Evolutionary conservation across 1,140 invertebrate species (phyloP).

Genomic region (Drosophila teissieri): DNA sequence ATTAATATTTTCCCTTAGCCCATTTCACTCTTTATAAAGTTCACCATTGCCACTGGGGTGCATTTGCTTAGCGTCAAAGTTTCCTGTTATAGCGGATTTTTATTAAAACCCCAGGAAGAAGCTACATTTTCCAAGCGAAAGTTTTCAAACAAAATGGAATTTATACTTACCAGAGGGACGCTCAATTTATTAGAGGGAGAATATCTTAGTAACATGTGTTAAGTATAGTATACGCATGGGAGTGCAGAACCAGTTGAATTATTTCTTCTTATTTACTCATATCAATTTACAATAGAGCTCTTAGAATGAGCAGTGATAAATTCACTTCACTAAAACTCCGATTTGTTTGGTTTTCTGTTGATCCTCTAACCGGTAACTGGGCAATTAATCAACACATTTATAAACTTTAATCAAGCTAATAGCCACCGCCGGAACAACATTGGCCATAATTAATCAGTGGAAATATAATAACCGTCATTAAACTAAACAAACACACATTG

Average conservation of each 20-base stretch:
- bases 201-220: constrained; percentile 1
- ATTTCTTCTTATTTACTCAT: neutral
- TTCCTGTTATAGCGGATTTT: constrained; percentile 43
- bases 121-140: constrained; percentile 39
- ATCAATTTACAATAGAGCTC: neutral
- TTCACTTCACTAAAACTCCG: neutral
- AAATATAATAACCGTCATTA: constrained; percentile 78
- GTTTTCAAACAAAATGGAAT: constrained; percentile 27
- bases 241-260: neutral
- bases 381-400: constrained; percentile 35
- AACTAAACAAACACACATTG: constrained; percentile 77
- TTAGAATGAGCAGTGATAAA: neutral
- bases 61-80: constrained; percentile 50
- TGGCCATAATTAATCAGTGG: constrained; percentile 65
- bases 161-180: constrained; percentile 1
- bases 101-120: constrained; percentile 41
- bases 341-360: neutral
- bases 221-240: neutral
- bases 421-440: constrained; percentile 35
- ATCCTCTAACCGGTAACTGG: neutral
- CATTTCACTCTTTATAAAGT: constrained; percentile 49
- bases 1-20: constrained; percentile 49
- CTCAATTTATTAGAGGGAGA: constrained; percentile 1
- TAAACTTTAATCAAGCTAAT: constrained; percentile 65
- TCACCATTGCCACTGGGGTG: constrained; percentile 42